phyloP scores from a whole-genome alignment of 2,113 vertebrate genomes.

The Istiophorus platypterus region DNA sequence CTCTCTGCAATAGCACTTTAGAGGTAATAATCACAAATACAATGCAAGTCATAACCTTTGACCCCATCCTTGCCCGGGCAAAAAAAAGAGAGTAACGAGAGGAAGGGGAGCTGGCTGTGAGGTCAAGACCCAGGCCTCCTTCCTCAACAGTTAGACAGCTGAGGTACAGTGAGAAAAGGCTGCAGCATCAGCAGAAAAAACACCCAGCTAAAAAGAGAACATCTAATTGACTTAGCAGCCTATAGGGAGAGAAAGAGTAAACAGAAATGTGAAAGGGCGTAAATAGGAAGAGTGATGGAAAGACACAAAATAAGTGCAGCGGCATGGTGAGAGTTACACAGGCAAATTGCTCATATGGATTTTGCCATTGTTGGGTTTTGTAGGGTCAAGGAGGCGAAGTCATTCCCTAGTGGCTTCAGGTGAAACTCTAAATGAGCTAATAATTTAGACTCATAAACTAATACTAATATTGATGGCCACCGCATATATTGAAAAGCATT shows the following conservation, averaged over 20 bases:
- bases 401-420: constrained; percentile 64
- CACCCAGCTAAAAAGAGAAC: constrained; percentile 23
- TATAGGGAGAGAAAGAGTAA: constrained; percentile 16
- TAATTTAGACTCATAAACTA: constrained; percentile 74
- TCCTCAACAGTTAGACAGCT: constrained; percentile 43
- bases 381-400: constrained; percentile 64
- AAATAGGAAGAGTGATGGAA: constrained; percentile 40
- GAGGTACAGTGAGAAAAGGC: constrained; percentile 17
- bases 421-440: constrained; percentile 72
- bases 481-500: constrained; percentile 60
- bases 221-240: constrained; percentile 50
- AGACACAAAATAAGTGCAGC: constrained; percentile 37
- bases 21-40: constrained; percentile 77
- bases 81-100: constrained; percentile 1
- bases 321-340: constrained; percentile 36
- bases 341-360: constrained; percentile 77
- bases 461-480: constrained; percentile 62
- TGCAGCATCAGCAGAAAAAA: constrained; percentile 45
- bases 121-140: constrained; percentile 35
- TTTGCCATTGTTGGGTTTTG: constrained; percentile 77
- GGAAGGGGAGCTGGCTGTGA: not conserved
- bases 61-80: constrained; percentile 7
- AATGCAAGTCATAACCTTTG: constrained; percentile 67
- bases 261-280: constrained; percentile 9
- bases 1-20: constrained; percentile 68